phyloP scores from a whole-genome alignment of 2,113 vertebrate species.

The Picathartes gymnocephalus region DNA sequence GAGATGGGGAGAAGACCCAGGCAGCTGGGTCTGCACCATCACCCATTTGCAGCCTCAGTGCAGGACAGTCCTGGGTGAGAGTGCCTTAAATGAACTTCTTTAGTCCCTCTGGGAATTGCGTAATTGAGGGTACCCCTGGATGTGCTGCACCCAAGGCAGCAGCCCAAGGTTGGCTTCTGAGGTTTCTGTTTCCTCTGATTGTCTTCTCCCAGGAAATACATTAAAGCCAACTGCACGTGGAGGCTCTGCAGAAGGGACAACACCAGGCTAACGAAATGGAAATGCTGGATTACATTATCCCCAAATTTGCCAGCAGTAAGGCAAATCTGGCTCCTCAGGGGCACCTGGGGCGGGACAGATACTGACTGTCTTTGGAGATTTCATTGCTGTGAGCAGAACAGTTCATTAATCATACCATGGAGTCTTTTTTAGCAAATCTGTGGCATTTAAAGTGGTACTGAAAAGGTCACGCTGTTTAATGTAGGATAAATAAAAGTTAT shows the following conservation, averaged over 20 bases:
- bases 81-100: neutral
- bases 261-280: neutral
- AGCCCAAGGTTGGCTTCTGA: neutral
- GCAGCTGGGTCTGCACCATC: accelerated
- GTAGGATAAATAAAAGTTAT: conserved; percentile 32
- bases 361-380: neutral
- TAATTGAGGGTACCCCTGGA: accelerated
- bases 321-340: neutral
- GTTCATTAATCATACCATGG: conserved; percentile 10
- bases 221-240: neutral
- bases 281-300: neutral
- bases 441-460: conserved; percentile 16
- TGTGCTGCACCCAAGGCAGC: neutral
- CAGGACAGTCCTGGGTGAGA: too few species aligned
- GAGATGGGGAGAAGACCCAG: neutral
- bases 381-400: neutral
- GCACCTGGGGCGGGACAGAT: neutral
- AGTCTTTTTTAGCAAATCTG: conserved; percentile 16
- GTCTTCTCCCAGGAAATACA: neutral
- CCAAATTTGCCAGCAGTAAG: neutral
- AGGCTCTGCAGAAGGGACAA: neutral
- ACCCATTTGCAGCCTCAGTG: neutral
- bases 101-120: too few species aligned
- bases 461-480: conserved; percentile 56
- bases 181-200: neutral